A percentile compares a stretch with the other conserved stretches of the same genome.
Evolutionary conservation across 1,140 invertebrate species (phyloP).

Genomic region (Macrobrachium rosenbergii): DNA sequence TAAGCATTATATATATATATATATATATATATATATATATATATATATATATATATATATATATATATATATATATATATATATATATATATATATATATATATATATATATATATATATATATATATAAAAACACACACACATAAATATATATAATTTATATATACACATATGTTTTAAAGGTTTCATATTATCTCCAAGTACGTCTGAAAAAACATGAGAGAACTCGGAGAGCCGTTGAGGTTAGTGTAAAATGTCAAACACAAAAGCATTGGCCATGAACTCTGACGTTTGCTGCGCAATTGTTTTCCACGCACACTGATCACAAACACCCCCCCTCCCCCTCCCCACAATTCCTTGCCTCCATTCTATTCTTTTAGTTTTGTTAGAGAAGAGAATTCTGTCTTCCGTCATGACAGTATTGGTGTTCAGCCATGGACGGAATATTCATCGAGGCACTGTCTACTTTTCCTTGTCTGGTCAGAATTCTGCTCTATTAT

Average conservation of each 20-base stretch:
- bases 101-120: background rate
- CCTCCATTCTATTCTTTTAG: no score
- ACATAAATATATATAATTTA: background rate
- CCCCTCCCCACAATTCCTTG: no score
- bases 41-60: conserved; percentile 1
- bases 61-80: background rate
- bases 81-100: background rate
- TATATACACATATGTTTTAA: background rate
- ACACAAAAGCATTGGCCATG: no score
- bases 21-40: background rate
- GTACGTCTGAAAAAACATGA: background rate
- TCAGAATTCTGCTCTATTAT: no score
- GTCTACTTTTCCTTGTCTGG: no score
- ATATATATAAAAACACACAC: background rate
- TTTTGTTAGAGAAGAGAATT: no score
- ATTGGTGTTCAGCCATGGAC: no score
- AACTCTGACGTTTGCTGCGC: no score
- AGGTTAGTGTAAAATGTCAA: background rate
- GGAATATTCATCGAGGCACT: no score
- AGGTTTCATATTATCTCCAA: background rate
- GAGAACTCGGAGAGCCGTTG: background rate
- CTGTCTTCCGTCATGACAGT: no score
- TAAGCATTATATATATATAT: background rate
- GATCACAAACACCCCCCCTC: no score
- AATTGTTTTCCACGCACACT: no score